A percentile compares a stretch with the other conserved stretches of the same genome.
phyloP scores from a whole-genome alignment of 2,888 invertebrate species.

The Brassicogethes aeneus region DNA sequence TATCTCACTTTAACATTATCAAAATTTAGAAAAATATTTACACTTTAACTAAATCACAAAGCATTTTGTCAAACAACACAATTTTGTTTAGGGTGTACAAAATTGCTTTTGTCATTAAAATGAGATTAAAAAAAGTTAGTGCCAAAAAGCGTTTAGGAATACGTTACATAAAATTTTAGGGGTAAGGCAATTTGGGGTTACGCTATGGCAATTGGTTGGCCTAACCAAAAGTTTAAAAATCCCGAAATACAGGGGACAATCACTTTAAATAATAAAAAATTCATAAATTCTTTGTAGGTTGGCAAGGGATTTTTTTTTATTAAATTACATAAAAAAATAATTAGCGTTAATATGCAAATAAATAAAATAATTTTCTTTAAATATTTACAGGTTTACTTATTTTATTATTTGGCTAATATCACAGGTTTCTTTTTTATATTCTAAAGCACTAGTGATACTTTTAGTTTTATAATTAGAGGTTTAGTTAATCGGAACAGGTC shows the following conservation, averaged over 20 bases:
- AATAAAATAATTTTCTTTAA: background rate
- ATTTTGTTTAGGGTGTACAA: too few relatives aligned
- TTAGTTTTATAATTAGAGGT: background rate
- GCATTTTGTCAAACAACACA: too few relatives aligned
- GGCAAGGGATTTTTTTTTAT: too few relatives aligned
- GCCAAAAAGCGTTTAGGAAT: background rate
- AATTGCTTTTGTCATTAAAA: too few relatives aligned
- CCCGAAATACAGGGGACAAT: background rate
- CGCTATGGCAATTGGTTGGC: background rate
- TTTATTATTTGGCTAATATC: background rate
- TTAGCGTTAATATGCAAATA: background rate
- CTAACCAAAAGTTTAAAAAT: background rate
- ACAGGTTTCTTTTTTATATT: conserved; percentile 1
- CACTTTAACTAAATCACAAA: too few relatives aligned
- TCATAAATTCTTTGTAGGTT: too few relatives aligned
- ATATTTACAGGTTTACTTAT: background rate
- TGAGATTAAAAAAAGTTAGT: background rate
- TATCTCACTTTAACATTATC: background rate
- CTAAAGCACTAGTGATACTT: conserved; percentile 1
- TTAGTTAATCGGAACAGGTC: background rate
- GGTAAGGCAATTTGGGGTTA: conserved; percentile 1
- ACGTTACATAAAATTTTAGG: background rate
- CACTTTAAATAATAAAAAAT: background rate
- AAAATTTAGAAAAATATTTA: too few relatives aligned
- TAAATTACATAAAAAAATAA: background rate